Conservation (phyloP, 1,140 invertebrate genomes). For the Scaptomyza pallida region DNA sequence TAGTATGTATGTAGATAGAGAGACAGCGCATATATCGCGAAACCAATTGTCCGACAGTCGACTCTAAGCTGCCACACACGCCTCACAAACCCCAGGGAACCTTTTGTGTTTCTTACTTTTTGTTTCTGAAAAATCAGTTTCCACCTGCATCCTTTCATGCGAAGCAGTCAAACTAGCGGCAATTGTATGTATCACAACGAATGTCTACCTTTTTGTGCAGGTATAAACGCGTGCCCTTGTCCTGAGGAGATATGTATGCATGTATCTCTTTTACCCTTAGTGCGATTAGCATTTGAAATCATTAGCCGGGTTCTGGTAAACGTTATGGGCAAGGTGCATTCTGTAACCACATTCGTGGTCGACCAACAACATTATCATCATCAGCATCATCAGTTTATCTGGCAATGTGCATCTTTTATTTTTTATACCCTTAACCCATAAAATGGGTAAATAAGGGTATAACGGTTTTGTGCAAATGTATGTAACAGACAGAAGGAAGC, state of each 20-base stretch:
- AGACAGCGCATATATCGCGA: not conserved
- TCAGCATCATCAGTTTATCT: slow-evolving; percentile 73
- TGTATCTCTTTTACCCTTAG: slow-evolving; percentile 17
- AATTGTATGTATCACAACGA: slow-evolving; percentile 59
- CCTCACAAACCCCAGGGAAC: slow-evolving; percentile 38
- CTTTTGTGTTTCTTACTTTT: slow-evolving; percentile 52
- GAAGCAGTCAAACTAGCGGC: slow-evolving; percentile 36
- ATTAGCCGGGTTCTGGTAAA: slow-evolving; percentile 54
- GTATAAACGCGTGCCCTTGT: slow-evolving; percentile 69
- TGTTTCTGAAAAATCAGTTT: slow-evolving; percentile 67
- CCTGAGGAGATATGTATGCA: slow-evolving; percentile 15
- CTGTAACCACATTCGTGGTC: slow-evolving; percentile 70
- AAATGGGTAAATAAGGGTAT: too few species aligned
- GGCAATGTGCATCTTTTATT: slow-evolving; percentile 72
- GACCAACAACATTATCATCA: slow-evolving; percentile 54
- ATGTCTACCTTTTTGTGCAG: slow-evolving; percentile 51
- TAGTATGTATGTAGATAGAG: too few species aligned
- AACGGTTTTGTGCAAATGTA: too few species aligned
- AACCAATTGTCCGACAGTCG: slow-evolving; percentile 40
- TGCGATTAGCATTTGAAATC: slow-evolving; percentile 81
- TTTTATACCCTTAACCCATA: too few species aligned
- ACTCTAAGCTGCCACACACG: slow-evolving; percentile 52
- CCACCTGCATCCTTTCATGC: slow-evolving; percentile 77
- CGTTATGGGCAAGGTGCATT: slow-evolving; percentile 70
- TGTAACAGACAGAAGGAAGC: too few species aligned